Conservation (phyloP, 2,888 invertebrate species). For the Hyalella azteca region DNA sequence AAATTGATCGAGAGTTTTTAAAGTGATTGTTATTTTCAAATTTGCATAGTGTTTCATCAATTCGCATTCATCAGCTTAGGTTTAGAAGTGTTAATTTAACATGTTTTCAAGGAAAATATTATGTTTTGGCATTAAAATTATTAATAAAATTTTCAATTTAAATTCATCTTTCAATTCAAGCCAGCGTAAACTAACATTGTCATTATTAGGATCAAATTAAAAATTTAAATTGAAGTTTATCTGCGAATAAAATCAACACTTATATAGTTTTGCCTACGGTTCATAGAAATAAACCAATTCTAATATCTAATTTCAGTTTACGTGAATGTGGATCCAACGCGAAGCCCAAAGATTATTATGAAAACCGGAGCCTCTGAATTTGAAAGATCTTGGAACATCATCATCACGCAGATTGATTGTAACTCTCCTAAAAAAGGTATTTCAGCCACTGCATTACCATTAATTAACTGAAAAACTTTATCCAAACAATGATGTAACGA, state of each 20-base stretch:
- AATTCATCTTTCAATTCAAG: background rate
- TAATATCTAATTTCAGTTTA: background rate
- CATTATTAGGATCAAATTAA: background rate
- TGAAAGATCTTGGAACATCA: constrained; percentile 26
- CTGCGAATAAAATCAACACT: background rate
- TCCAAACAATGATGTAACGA: too few species aligned
- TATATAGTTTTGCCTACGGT: background rate
- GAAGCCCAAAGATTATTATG: background rate
- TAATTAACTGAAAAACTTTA: too few species aligned
- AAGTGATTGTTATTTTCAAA: background rate
- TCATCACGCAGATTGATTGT: constrained; percentile 33
- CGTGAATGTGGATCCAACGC: background rate
- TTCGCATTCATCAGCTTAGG: background rate
- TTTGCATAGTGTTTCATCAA: background rate
- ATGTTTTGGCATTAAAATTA: background rate
- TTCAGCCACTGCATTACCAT: too few species aligned
- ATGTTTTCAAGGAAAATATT: too few species aligned
- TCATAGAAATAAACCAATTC: background rate
- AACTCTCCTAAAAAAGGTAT: background rate
- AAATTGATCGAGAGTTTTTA: background rate
- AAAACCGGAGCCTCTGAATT: background rate
- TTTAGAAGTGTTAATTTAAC: background rate
- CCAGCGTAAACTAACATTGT: background rate
- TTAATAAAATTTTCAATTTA: background rate
- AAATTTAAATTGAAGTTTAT: background rate